These are phyloP conservation scores for Sepioteuthis lessoniana DNA, from an alignment of 2,888 invertebrate genomes.

Conservation along the genomic window DNA sequence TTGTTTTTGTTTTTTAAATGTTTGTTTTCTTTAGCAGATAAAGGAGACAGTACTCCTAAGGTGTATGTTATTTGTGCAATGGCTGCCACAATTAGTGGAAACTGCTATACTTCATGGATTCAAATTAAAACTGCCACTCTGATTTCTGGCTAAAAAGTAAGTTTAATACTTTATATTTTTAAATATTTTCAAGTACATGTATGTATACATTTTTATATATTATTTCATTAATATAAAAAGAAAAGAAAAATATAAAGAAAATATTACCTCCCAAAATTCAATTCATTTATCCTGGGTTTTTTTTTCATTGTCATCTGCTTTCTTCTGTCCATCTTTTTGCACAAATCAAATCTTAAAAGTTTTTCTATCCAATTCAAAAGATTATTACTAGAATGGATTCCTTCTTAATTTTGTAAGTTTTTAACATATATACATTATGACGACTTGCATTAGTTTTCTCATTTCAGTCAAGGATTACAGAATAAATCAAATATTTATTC, in stretches of 20 bases:
- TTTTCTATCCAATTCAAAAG: background rate
- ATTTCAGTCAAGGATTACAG: no score
- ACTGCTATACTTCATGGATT: background rate
- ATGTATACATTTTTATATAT: background rate
- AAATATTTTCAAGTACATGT: background rate
- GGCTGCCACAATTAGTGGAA: background rate
- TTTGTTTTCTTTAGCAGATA: background rate
- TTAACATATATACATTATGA: background rate
- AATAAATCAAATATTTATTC: background rate
- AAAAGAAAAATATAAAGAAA: background rate
- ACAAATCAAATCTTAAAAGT: background rate
- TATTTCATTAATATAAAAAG: background rate
- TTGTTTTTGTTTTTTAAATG: background rate
- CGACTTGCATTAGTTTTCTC: no score
- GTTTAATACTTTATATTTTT: background rate
- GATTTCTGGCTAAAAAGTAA: background rate
- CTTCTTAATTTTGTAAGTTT: background rate
- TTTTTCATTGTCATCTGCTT: background rate
- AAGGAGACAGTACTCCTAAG: background rate
- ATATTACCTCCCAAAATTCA: background rate
- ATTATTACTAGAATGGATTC: background rate
- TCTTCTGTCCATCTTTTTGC: background rate
- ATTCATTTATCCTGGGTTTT: background rate
- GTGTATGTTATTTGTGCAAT: constrained; percentile 10
- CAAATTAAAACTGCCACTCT: background rate